phyloP scores from a whole-genome alignment of 2,797 vertebrate genomes.

The Pseudochirops corinnae region DNA sequence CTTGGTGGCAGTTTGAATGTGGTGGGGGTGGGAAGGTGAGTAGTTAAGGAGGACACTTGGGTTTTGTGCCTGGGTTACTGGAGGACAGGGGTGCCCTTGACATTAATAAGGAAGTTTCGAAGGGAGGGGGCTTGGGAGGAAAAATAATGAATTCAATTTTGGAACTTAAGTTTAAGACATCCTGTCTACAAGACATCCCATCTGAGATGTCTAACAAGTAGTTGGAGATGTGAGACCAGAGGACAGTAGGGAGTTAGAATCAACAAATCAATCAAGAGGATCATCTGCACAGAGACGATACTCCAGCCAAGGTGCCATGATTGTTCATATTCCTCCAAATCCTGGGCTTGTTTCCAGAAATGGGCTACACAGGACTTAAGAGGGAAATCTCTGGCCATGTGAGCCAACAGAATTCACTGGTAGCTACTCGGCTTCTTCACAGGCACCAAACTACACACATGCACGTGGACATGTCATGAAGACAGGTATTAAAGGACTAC shows the following conservation, averaged over 20 bases:
- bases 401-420: not conserved
- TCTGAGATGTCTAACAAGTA: not conserved
- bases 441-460: not conserved
- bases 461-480: not conserved
- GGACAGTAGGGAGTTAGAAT: too few species aligned
- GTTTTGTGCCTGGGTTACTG: not conserved
- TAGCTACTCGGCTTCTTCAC: not conserved
- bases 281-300: not conserved
- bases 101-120: not conserved
- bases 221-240: too few species aligned
- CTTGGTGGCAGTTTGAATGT: not conserved
- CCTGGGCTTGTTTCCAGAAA: not conserved
- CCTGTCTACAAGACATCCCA: conserved; percentile 17
- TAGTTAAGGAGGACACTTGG: not conserved
- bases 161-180: conserved; percentile 37
- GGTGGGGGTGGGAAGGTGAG: too few species aligned
- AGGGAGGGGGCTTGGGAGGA: not conserved
- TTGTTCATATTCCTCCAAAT: not conserved
- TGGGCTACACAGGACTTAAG: not conserved
- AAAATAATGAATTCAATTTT: not conserved
- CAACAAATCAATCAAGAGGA: too few species aligned
- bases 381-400: not conserved
- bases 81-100: not conserved
- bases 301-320: too few species aligned
- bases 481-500: not conserved